Evolutionary conservation across 1,140 invertebrate genomes (phyloP).

Genomic region (Dendroctonus valens): DNA sequence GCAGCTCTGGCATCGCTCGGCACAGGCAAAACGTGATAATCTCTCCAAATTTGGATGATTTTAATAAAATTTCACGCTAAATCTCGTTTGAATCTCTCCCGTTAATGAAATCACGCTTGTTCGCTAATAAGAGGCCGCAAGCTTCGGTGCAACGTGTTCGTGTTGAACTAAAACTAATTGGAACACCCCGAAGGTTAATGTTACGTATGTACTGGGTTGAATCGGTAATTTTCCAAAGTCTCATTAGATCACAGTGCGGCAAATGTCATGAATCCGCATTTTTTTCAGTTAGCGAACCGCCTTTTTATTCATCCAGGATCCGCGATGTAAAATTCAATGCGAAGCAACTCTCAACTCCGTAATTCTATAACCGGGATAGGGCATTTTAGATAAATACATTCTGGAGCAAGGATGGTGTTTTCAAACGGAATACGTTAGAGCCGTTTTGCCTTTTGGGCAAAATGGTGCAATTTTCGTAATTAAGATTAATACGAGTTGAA

Average conservation of each 20-base stretch:
- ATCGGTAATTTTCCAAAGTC: too few species aligned
- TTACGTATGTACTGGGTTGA: too few species aligned
- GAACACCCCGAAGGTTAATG: constrained; percentile 10
- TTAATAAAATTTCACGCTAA: constrained; percentile 27
- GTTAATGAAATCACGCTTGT: constrained; percentile 29
- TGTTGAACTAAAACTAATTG: constrained; percentile 18
- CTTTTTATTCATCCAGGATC: too few species aligned
- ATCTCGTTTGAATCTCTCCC: constrained; percentile 19
- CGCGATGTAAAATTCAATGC: not conserved
- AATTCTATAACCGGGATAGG: not conserved
- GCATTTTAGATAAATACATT: constrained; percentile 6
- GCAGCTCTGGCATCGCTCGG: constrained; percentile 9
- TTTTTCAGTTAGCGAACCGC: too few species aligned
- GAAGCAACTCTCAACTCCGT: not conserved
- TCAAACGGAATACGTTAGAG: constrained; percentile 14
- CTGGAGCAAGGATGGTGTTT: not conserved
- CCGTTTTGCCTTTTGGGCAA: constrained; percentile 10
- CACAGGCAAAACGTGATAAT: constrained; percentile 21
- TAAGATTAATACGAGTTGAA: constrained; percentile 17
- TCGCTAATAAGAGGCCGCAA: constrained; percentile 21
- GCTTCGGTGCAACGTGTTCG: constrained; percentile 19
- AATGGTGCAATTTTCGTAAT: constrained; percentile 14
- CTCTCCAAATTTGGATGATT: constrained; percentile 26
- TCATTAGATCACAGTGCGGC: too few species aligned
- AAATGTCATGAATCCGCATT: too few species aligned